Evolutionary conservation across 2,797 vertebrate genomes (phyloP), one percentile per base, ranked within the genome.

Genomic region (Iguana delicatissima): DNA sequence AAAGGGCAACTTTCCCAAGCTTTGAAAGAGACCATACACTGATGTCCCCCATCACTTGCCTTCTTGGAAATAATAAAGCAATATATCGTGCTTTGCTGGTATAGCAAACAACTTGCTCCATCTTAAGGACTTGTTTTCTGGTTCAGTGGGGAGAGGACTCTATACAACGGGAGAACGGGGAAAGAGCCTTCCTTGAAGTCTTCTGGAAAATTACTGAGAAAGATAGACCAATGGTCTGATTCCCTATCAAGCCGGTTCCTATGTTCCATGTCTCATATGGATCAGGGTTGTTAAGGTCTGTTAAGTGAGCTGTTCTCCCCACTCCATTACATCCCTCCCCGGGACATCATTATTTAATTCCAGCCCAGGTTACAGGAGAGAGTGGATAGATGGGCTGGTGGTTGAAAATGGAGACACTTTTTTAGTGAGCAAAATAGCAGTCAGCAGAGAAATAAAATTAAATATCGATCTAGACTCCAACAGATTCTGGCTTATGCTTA

Each of bases 361-460:
- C 22, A 73, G 62, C n/a, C 50, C 73, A 81, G 35, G 69, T 93
- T 93, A 87, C 89, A 87, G 80, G 87, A 67, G 84, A 18, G 38
- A 79, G 57, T 46, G 18, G 55, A 35, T 24, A 32, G 55, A 59
- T 38, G 22, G 55, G 42, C 10, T 29, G 42, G 42, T 69, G 42
- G 29, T 20, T 50, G 77, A 89, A 74, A 67, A 85, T 77, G 90
- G 90, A 90, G 94, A 94, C 92, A 50, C 72, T 73, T 62, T 89
- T 93, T 82, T 73, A 92, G 91, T 3, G 90, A 96, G 87, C 83
- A 87, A 57, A 96, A 90, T 24, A 92, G 74, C 24, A 82, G 89
- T 80, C 5, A 26, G 76, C 88, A 91, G 89, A 91, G 92, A 85
- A 92, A 85, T 85, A 67, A 93, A 93, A 88, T 93, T 95, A 94